phyloP scores from a whole-genome alignment of 2,113 vertebrate species.

The Callaeas wilsoni region DNA sequence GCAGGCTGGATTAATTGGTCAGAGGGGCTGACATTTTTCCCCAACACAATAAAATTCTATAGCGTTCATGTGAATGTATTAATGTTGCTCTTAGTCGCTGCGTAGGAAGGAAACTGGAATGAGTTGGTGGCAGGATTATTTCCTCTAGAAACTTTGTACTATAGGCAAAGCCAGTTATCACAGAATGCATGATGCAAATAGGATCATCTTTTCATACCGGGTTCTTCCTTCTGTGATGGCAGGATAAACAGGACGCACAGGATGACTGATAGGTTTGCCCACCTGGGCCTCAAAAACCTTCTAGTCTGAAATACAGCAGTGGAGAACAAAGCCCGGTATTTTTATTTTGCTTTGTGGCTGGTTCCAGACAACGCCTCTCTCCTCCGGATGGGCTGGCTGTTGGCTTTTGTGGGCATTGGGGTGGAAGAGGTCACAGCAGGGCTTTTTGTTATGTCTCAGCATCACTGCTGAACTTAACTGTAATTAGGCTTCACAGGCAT shows the following conservation, averaged over 20 bases:
- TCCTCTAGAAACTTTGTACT: neutral
- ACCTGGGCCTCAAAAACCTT: neutral
- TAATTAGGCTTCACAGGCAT: neutral
- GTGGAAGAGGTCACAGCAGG: neutral
- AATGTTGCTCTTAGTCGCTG: neutral
- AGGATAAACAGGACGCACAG: neutral
- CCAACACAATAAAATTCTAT: neutral
- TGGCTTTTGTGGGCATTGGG: neutral
- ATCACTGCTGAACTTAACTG: neutral
- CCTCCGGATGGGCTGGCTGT: fast-evolving
- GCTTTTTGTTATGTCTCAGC: neutral
- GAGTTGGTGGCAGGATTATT: neutral
- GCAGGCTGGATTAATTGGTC: neutral
- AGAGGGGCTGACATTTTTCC: neutral
- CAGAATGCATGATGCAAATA: neutral
- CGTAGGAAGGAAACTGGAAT: neutral
- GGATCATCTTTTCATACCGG: neutral
- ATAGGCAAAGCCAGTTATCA: neutral
- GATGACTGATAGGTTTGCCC: neutral
- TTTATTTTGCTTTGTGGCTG: neutral
- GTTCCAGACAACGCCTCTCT: neutral
- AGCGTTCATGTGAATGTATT: neutral
- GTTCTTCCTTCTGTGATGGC: neutral
- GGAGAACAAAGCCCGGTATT: neutral
- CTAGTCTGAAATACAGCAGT: neutral